Conservation (phyloP, 2,113 vertebrate genomes). For the Ceyx margarethae region DNA sequence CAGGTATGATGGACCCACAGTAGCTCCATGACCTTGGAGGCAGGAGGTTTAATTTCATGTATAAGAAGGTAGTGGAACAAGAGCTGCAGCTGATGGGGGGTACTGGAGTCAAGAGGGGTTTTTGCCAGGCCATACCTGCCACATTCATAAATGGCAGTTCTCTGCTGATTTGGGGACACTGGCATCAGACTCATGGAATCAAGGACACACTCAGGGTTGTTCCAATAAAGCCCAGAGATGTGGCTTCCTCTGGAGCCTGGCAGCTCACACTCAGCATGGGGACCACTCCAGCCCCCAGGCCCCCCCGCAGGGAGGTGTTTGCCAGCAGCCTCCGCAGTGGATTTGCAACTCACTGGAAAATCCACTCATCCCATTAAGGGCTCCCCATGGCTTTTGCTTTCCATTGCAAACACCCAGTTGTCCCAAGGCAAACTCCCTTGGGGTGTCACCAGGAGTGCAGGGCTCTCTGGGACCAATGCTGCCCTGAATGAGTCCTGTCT, state of each 20-base stretch:
- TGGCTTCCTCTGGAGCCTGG: background rate
- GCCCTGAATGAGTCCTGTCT: background rate
- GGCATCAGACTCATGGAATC: background rate
- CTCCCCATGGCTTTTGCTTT: constrained; percentile 35
- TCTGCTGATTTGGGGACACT: background rate
- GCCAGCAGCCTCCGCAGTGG: background rate
- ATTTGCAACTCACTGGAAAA: constrained; percentile 57
- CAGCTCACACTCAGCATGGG: rapidly evolving
- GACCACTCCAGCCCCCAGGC: background rate
- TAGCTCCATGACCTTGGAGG: background rate
- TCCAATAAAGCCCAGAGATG: background rate
- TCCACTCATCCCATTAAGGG: constrained; percentile 63
- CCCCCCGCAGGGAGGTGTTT: background rate
- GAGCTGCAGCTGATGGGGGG: background rate
- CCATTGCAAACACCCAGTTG: background rate
- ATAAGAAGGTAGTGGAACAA: background rate
- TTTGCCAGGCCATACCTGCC: background rate
- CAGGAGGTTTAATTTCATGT: background rate
- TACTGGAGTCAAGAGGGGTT: rapidly evolving
- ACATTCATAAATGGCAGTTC: rapidly evolving
- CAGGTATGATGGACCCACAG: background rate
- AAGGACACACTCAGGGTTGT: background rate
- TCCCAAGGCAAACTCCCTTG: background rate
- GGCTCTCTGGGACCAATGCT: rapidly evolving
- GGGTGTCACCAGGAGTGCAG: background rate